Evolutionary conservation across 2,888 invertebrate species (phyloP).

Genomic region (Watsonalla binaria): DNA sequence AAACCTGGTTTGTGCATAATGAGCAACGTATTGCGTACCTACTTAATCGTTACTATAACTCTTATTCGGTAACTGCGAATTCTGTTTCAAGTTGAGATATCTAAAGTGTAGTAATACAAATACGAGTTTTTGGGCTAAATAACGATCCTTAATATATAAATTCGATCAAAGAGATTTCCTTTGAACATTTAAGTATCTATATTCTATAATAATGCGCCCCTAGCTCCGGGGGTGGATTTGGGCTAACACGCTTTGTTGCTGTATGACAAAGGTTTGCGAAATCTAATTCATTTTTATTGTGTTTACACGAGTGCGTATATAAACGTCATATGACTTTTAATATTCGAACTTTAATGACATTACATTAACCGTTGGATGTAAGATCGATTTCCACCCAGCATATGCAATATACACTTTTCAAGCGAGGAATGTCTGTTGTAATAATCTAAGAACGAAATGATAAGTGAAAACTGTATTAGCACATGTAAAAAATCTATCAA

Average conservation of each 20-base stretch:
- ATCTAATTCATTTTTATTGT: constrained; percentile 27
- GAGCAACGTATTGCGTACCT: too few relatives aligned
- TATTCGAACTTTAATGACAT: too few relatives aligned
- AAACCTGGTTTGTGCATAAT: not conserved
- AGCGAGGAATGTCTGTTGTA: too few relatives aligned
- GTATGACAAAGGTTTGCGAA: constrained; percentile 37
- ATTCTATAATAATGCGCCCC: constrained; percentile 20
- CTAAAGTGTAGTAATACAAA: too few relatives aligned
- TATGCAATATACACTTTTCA: too few relatives aligned
- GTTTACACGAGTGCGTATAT: constrained; percentile 5
- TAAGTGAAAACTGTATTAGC: constrained; percentile 18
- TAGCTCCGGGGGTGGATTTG: constrained; percentile 37
- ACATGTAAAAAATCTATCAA: constrained; percentile 12
- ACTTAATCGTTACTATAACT: too few relatives aligned
- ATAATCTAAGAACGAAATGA: constrained; percentile 2
- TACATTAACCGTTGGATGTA: too few relatives aligned
- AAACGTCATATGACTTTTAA: too few relatives aligned
- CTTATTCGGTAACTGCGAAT: too few relatives aligned
- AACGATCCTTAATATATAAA: constrained; percentile 17
- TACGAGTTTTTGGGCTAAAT: not conserved
- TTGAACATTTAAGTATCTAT: constrained; percentile 23
- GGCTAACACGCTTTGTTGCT: constrained; percentile 49
- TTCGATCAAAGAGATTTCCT: constrained; percentile 37
- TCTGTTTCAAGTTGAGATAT: too few relatives aligned
- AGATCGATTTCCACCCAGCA: too few relatives aligned